Conservation (phyloP, 2,113 vertebrate genomes). For the Saccopteryx leptura region DNA sequence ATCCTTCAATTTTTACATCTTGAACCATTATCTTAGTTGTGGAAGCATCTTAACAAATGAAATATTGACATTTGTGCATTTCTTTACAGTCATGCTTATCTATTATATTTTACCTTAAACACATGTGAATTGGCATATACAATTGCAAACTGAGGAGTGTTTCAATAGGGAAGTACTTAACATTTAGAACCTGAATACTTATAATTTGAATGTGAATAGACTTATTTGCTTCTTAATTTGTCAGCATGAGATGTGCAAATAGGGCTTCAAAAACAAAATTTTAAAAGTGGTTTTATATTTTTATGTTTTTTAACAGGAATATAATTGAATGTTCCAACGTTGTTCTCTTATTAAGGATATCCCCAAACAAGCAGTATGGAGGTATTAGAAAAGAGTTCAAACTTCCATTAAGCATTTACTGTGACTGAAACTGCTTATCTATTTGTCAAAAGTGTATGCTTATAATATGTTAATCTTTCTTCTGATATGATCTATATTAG, state of each 20-base stretch:
- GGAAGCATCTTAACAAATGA: background rate
- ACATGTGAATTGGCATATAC: slow-evolving; percentile 45
- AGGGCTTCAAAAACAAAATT: slow-evolving; percentile 79
- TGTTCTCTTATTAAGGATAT: slow-evolving; percentile 63
- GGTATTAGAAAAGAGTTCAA: slow-evolving; percentile 53
- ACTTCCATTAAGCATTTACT: background rate
- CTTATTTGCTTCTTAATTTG: slow-evolving; percentile 84
- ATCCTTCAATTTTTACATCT: background rate
- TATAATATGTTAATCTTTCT: slow-evolving; percentile 41
- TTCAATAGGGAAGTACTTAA: slow-evolving; percentile 77
- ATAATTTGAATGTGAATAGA: slow-evolving; percentile 77
- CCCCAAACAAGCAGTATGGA: slow-evolving; percentile 64
- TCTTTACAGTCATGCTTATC: slow-evolving; percentile 15
- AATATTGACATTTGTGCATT: slow-evolving; percentile 29
- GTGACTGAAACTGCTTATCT: slow-evolving; percentile 1
- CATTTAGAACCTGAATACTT: slow-evolving; percentile 71
- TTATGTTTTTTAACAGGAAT: slow-evolving; percentile 76
- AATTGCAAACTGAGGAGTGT: slow-evolving; percentile 66
- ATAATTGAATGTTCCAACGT: slow-evolving; percentile 58
- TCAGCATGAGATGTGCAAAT: slow-evolving; percentile 75
- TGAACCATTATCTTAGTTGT: slow-evolving; percentile 58
- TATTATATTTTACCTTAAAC: slow-evolving; percentile 67
- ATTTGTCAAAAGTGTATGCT: slow-evolving; percentile 15
- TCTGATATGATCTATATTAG: slow-evolving; percentile 49
- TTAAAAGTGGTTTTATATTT: slow-evolving; percentile 74